A percentile compares a stretch with the other conserved stretches of the same genome.
Evolutionary conservation across 2,888 invertebrate genomes (phyloP).

Genomic region (Incurvaria masculella): DNA sequence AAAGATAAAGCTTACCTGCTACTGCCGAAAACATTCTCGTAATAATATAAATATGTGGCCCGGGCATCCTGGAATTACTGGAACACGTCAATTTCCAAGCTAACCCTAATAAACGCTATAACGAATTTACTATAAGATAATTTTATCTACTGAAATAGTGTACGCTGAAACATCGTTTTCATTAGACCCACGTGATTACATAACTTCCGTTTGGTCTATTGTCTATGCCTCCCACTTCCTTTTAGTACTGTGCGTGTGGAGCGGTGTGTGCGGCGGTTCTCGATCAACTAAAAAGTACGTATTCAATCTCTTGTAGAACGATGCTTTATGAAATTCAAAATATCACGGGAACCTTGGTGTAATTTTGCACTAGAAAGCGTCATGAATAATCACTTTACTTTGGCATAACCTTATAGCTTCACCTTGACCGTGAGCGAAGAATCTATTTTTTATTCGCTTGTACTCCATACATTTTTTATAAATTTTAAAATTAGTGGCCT

Average conservation of each 20-base stretch:
- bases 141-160: no score
- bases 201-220: constrained; percentile 42
- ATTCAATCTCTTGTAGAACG: constrained; percentile 24
- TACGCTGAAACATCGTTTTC: no score
- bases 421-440: constrained; percentile 7
- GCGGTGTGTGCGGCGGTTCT: constrained; percentile 41
- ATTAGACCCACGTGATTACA: constrained; percentile 33
- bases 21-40: no score
- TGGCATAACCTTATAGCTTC: neutral
- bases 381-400: neutral
- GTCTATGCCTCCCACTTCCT: constrained; percentile 33
- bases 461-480: no score
- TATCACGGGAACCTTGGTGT: neutral
- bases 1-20: no score
- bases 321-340: neutral
- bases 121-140: no score
- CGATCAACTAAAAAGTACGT: constrained; percentile 48
- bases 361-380: neutral
- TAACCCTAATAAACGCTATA: neutral
- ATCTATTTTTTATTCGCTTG: constrained; percentile 15
- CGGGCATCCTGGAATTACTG: no score
- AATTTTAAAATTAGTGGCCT: no score
- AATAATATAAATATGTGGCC: no score
- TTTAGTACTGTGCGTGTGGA: constrained; percentile 47
- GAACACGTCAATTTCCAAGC: no score